Evolutionary conservation across 1,140 invertebrate genomes (phyloP).

Genomic region (Drosophila biarmipes): DNA sequence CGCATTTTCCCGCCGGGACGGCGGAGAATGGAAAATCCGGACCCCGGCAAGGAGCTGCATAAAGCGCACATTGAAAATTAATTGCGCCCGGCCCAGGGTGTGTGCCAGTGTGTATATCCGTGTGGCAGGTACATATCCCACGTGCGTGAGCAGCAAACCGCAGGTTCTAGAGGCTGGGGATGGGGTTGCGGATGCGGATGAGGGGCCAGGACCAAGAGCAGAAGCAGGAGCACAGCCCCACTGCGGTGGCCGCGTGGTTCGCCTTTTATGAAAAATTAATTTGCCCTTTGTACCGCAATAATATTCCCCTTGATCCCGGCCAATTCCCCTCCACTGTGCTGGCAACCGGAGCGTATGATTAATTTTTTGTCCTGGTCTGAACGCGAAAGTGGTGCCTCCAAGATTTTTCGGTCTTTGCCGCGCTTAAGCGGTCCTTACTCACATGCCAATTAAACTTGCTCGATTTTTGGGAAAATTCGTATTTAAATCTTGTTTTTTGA

Average conservation of each 20-base stretch:
- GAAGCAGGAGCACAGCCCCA: neutral
- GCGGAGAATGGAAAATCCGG: slow-evolving; percentile 23
- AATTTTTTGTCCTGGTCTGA: slow-evolving; percentile 62
- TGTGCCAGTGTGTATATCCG: slow-evolving; percentile 15
- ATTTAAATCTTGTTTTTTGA: neutral
- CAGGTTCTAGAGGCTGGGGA: slow-evolving; percentile 13
- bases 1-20: slow-evolving; percentile 30
- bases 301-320: slow-evolving; percentile 65
- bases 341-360: slow-evolving; percentile 80
- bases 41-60: slow-evolving; percentile 63
- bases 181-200: neutral
- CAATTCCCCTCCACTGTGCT: slow-evolving; percentile 63
- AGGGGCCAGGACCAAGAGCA: neutral
- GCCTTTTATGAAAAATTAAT: slow-evolving; percentile 83
- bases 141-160: slow-evolving; percentile 49
- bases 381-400: slow-evolving; percentile 23
- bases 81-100: slow-evolving; percentile 52
- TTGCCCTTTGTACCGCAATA: slow-evolving; percentile 80
- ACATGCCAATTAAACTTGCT: slow-evolving; percentile 18
- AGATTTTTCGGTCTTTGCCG: slow-evolving; percentile 35
- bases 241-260: slow-evolving; percentile 50
- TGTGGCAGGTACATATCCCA: slow-evolving; percentile 18
- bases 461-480: neutral
- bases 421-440: slow-evolving; percentile 24
- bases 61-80: slow-evolving; percentile 79